Evolutionary conservation across 2,113 vertebrate species (phyloP).

Genomic region (Sorex fumeus): DNA sequence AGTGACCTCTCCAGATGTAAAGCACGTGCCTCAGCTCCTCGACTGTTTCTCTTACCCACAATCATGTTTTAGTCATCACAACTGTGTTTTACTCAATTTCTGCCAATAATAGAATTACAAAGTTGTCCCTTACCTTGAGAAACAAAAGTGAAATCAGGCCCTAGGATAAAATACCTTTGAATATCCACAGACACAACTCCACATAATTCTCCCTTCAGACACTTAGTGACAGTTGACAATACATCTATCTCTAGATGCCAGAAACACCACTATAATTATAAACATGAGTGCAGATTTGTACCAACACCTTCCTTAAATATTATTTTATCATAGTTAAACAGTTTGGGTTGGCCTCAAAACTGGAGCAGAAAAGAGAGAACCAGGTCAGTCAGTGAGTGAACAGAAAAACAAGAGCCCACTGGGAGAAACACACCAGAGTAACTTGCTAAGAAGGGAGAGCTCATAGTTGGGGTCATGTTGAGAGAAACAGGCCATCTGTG

Average conservation of each 20-base stretch:
- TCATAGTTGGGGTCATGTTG: no score
- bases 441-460: not conserved
- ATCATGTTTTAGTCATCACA: not conserved
- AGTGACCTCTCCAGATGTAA: no score
- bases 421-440: not conserved
- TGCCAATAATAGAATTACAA: not conserved
- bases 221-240: not conserved
- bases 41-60: no score
- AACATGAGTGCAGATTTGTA: not conserved
- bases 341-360: no score
- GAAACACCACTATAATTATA: not conserved
- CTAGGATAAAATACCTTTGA: not conserved
- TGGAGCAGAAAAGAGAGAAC: not conserved
- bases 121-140: not conserved
- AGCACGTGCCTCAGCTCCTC: no score
- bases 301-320: not conserved
- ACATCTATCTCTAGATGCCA: not conserved
- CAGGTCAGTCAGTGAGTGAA: not conserved
- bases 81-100: not conserved
- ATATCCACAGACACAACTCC: not conserved
- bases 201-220: not conserved
- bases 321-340: not conserved
- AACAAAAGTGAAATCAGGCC: not conserved
- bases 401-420: not conserved
- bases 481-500: no score